Base-by-base conservation (phyloP, 2,797 vertebrate genomes). In the Typhlichthys subterraneus region DNA sequence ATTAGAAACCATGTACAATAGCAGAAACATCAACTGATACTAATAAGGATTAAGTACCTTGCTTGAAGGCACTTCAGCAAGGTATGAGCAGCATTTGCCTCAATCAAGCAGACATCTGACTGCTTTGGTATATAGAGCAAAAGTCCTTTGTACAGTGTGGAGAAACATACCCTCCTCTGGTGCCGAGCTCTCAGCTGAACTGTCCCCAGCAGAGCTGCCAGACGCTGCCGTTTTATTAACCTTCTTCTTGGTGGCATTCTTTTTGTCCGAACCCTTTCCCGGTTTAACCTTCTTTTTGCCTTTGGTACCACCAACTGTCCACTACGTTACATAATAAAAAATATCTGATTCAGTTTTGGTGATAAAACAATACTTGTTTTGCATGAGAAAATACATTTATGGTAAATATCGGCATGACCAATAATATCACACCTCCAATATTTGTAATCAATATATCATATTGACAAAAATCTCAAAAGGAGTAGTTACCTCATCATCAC, bases 281-380 rank as follows among this genome's bases (percentile, higher is more conserved):
- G 68, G 87, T 81, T 98, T 99, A 53, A 91, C 93, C 77, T 98
- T 99, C 92, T 98, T 99, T 86, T 99, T 99, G 78, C 94, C 96
- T 94, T 98, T 99, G 78, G 94, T 95, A 75, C 95, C 97, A 72
- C 96, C 96, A 59, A 98, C 97, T 45, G 97, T 99, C 97, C 97
- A 99, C 97, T 99, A 17, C 3, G 13, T 51, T 17, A 67, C 57
- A 42, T 59, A 12, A 33, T 17, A 0, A 9, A 67, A 69, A 12
- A 53, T 9, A 49, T 10, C 38, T 13, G 23, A 17, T 6, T 47
- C 5, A 45, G 8, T 58, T 29, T 45, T 8, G 46, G 13, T 29
- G 11, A 12, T 8, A 17, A 33, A 11, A 53, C 6, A 55, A 45
- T 45, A 4, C 12, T 31, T 9, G 3, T 12, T 29, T 2, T 5